These are phyloP conservation scores for Dasyprocta punctata DNA, from an alignment of 2,113 vertebrate genomes.

Conservation along the genomic window DNA sequence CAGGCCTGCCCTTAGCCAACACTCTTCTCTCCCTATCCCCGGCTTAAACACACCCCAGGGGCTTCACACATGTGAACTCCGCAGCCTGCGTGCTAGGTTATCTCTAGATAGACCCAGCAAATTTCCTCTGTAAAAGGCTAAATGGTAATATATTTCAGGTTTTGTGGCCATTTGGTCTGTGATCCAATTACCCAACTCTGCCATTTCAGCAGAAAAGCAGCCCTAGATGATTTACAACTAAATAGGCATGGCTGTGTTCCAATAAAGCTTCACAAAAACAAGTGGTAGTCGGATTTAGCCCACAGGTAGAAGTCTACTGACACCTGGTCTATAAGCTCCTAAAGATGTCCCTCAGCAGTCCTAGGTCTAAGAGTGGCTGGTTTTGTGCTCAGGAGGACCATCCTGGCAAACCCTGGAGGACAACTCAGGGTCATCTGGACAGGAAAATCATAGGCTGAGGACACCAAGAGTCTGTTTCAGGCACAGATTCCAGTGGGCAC, in stretches of 20 bases:
- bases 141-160: neutral
- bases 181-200: neutral
- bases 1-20: neutral
- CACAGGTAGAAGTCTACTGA: neutral
- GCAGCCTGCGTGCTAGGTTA: neutral
- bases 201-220: constrained; percentile 40
- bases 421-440: neutral
- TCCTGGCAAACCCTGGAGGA: neutral
- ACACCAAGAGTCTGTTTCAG: neutral
- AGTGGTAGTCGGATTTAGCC: neutral
- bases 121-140: neutral
- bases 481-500: neutral
- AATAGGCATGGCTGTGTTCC: neutral
- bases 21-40: neutral
- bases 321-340: neutral
- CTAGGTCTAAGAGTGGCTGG: neutral
- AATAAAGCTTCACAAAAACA: constrained; percentile 40
- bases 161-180: neutral
- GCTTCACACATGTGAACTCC: neutral
- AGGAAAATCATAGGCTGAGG: neutral
- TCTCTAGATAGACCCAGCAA: neutral
- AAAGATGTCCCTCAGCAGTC: neutral
- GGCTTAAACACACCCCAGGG: neutral
- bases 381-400: neutral
- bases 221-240: neutral